Percentiles rank a stretch among this genome's conserved stretches.
phyloP scores from a whole-genome alignment of 1,140 invertebrate species.

The Aleiodes sp. region DNA sequence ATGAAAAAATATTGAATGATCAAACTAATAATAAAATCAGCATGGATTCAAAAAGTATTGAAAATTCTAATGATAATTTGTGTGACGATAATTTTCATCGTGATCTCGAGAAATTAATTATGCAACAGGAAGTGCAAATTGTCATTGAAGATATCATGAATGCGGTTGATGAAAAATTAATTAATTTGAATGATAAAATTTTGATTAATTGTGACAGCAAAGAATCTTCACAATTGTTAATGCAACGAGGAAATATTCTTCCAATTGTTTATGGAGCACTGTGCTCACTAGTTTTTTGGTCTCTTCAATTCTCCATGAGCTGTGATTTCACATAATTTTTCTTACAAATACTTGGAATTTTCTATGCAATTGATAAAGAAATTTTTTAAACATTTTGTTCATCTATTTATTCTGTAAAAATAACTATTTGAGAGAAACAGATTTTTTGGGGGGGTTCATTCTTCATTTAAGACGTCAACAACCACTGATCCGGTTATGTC shows the following conservation, averaged over 20 bases:
- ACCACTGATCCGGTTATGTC: slow-evolving; percentile 72
- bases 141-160: slow-evolving; percentile 21
- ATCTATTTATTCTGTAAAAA: not conserved
- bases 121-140: slow-evolving; percentile 16
- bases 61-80: not conserved
- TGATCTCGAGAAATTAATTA: not conserved
- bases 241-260: slow-evolving; percentile 39
- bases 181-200: too few relatives aligned
- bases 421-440: not conserved
- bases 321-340: slow-evolving; percentile 28
- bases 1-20: slow-evolving; percentile 21
- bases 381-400: slow-evolving; percentile 18
- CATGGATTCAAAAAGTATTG: too few relatives aligned
- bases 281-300: slow-evolving; percentile 49
- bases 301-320: slow-evolving; percentile 43
- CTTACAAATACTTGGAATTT: not conserved
- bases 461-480: slow-evolving; percentile 61
- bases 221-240: not conserved
- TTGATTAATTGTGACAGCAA: too few relatives aligned
- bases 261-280: slow-evolving; percentile 43
- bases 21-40: slow-evolving; percentile 18
- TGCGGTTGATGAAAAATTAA: slow-evolving; percentile 15
- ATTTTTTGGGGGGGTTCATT: slow-evolving; percentile 43
- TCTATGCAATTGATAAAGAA: slow-evolving; percentile 18
- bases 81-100: not conserved